These are phyloP conservation scores for Macrostomum cliftonense DNA, from an alignment of 2,888 invertebrate species.

Conservation along the genomic window DNA sequence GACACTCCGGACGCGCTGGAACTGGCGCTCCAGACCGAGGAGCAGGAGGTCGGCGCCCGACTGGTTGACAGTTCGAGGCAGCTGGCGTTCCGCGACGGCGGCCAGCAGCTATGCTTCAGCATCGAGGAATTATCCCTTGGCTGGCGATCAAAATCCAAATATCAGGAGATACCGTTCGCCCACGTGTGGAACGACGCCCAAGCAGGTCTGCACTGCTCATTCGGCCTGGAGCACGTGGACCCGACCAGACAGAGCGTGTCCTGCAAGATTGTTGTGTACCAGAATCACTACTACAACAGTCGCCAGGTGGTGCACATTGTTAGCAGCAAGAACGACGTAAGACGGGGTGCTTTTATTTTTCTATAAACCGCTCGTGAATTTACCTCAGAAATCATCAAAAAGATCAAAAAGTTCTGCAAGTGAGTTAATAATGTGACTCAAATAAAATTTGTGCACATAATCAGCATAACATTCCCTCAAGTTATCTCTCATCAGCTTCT, in stretches of 20 bases:
- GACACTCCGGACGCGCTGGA: conserved; percentile 77
- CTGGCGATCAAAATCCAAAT: conserved; percentile 49
- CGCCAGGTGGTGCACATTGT: conserved; percentile 40
- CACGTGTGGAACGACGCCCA: conserved; percentile 69
- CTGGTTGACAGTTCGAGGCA: conserved; percentile 70
- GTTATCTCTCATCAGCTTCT: too few species aligned
- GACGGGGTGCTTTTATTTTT: too few species aligned
- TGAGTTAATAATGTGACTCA: too few species aligned
- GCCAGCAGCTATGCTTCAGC: conserved; percentile 58
- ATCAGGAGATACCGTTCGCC: conserved; percentile 50
- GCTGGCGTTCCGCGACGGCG: conserved; percentile 69
- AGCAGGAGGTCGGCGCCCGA: conserved; percentile 53
- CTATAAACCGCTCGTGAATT: too few species aligned
- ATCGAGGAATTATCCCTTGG: conserved; percentile 67
- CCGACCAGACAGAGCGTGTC: conserved; percentile 39
- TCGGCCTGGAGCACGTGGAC: conserved; percentile 44
- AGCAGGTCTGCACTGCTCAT: conserved; percentile 56
- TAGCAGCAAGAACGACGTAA: conserved; percentile 34
- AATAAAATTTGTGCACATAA: too few species aligned
- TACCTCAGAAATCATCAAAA: too few species aligned
- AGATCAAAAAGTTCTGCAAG: too few species aligned
- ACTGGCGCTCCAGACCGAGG: conserved; percentile 37
- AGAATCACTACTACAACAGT: conserved; percentile 52
- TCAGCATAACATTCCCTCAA: too few species aligned
- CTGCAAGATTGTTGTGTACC: conserved; percentile 55